phyloP scores from a whole-genome alignment of 2,797 vertebrate genomes.

The Molossus molossus region DNA sequence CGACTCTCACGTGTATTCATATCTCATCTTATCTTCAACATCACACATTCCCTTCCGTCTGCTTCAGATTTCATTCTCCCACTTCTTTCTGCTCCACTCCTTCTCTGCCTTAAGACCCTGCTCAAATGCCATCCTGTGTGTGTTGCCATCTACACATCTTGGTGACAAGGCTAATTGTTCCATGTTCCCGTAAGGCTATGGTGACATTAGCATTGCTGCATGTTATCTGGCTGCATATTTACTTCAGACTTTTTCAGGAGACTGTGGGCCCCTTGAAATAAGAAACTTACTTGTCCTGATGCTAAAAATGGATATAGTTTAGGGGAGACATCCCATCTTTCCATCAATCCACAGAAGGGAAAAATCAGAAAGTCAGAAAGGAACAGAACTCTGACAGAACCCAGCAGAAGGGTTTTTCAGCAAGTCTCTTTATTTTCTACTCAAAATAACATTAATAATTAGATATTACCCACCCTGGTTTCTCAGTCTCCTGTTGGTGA shows the following conservation, averaged over 20 bases:
- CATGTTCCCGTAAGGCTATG: background rate
- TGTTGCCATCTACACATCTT: background rate
- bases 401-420: slow-evolving; percentile 18
- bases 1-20: background rate
- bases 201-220: background rate
- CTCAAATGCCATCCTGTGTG: background rate
- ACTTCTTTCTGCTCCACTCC: slow-evolving; percentile 8
- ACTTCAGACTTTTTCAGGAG: background rate
- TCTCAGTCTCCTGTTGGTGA: background rate
- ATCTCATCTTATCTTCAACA: background rate
- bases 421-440: slow-evolving; percentile 45
- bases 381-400: slow-evolving; percentile 7
- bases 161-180: background rate
- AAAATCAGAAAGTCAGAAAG: background rate
- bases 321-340: background rate
- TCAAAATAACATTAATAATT: background rate
- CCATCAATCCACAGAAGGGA: background rate
- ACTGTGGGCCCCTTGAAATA: background rate
- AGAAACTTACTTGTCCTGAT: background rate
- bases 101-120: background rate
- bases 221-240: slow-evolving; percentile 46
- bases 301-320: background rate
- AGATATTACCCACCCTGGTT: background rate
- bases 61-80: slow-evolving; percentile 24
- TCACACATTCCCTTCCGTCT: background rate